Conservation (phyloP, 2,797 vertebrate species). For the Momotus momota region DNA sequence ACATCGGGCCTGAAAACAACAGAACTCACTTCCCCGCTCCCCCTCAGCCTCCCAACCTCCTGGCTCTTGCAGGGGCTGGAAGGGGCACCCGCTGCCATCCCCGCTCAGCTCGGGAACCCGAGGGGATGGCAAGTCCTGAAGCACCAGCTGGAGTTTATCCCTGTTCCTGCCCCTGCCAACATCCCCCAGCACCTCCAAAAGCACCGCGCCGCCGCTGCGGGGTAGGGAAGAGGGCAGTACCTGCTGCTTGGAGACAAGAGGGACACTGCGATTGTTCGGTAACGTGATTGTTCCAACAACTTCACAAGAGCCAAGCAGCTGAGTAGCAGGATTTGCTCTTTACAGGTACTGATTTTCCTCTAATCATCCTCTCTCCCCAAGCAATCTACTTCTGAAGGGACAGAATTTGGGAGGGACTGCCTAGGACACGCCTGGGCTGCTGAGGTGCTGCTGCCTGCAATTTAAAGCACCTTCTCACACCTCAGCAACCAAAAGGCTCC, state of each 20-base stretch:
- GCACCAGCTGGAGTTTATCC: neutral
- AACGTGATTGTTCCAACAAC: neutral
- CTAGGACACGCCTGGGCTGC: neutral
- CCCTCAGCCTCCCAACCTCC: accelerated
- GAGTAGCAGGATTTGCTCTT: neutral
- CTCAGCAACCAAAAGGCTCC: neutral
- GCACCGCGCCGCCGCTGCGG: neutral
- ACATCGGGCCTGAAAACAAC: neutral
- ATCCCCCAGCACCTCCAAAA: neutral
- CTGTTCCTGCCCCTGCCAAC: neutral
- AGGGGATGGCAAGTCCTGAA: neutral
- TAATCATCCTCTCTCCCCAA: neutral
- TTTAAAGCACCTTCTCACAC: neutral
- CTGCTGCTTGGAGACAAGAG: neutral
- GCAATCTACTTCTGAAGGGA: neutral
- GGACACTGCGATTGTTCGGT: neutral
- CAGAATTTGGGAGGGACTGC: neutral
- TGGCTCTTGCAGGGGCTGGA: neutral
- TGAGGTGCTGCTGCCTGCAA: neutral
- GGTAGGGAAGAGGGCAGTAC: neutral
- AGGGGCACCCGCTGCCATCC: neutral
- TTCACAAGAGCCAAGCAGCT: neutral
- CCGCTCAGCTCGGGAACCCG: neutral
- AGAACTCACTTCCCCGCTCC: neutral
- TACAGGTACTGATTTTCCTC: neutral